phyloP scores from a whole-genome alignment of 2,797 vertebrate species.

The Tokudaia muenninki region DNA sequence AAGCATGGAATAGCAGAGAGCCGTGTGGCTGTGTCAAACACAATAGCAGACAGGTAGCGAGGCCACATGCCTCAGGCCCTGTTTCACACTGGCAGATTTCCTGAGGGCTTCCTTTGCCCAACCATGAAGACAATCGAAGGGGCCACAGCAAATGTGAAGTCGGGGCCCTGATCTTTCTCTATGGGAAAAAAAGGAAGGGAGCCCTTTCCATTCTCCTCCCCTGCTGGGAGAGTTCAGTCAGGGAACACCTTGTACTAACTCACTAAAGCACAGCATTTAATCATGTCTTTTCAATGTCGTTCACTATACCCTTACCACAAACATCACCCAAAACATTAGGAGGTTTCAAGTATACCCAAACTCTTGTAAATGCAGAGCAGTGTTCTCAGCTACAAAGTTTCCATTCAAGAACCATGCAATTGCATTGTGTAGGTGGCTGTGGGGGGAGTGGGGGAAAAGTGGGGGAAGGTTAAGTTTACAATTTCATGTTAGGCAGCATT shows the following conservation, averaged over 20 bases:
- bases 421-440: too few species aligned
- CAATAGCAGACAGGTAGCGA: background rate
- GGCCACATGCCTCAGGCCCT: background rate
- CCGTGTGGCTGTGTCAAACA: background rate
- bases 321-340: background rate
- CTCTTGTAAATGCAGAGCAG: background rate
- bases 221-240: accelerated
- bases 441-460: background rate
- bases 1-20: background rate
- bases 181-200: background rate
- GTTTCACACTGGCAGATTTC: accelerated
- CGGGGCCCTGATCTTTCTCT: background rate
- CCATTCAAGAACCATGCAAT: background rate
- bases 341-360: background rate
- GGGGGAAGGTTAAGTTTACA: background rate
- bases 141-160: accelerated
- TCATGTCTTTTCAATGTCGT: background rate
- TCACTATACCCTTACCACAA: background rate
- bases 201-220: too few species aligned
- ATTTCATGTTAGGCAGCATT: background rate
- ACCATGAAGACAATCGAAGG: background rate
- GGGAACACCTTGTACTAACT: too few species aligned
- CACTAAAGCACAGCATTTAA: too few species aligned
- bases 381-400: background rate
- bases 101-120: background rate